Evolutionary conservation across 2,797 vertebrate genomes (phyloP), one percentile per base, ranked within the genome.

Genomic region (Enteromius paludinosus): DNA sequence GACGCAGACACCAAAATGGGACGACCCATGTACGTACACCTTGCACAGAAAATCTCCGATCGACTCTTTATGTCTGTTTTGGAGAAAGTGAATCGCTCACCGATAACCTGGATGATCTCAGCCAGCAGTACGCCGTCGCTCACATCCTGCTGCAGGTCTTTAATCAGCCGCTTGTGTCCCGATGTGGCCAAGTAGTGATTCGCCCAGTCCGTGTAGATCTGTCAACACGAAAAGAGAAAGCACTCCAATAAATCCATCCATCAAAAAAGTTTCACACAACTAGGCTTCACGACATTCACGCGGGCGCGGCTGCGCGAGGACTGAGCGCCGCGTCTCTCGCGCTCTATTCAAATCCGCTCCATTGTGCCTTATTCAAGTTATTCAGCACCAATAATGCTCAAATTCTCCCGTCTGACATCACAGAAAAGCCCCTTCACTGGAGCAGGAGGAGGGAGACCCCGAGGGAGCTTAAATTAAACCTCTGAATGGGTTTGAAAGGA

Each of bases 201-300:
- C 85, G 98, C 98, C 98, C 98, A 99, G 93, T 99, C 98, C 0
- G 97, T 99, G 90, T 99, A 99, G 94, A 99, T 99, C 98, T 99
- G 92, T 74, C 28, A 73, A 82, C 52, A 82, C 82, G 69, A 84
- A 5, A 81, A 35, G 52, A 71, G 83, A 79, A 77, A 82, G 18
- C 3, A 5, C 4, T 38, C 38, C 80, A 25, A 41, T 7, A 41
- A 11, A 64, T 78, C 43, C 43, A 69, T 41, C 25, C 33, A 45
- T 80, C 35, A 72, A 49, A 83, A 76, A 83, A 45, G 59, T 62
- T 68, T 35, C 33, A 52, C n/a, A 52, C 49, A 38, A 81, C 30
- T 18, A 52, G 74, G 71, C 80, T 84, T 83, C 71, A 68, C 76
- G 61, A 59, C 56, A 11, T 65, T 4, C 64, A 86, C 59, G 91